phyloP scores from a whole-genome alignment of 1,140 invertebrate genomes.

The Dinoponera quadriceps region DNA sequence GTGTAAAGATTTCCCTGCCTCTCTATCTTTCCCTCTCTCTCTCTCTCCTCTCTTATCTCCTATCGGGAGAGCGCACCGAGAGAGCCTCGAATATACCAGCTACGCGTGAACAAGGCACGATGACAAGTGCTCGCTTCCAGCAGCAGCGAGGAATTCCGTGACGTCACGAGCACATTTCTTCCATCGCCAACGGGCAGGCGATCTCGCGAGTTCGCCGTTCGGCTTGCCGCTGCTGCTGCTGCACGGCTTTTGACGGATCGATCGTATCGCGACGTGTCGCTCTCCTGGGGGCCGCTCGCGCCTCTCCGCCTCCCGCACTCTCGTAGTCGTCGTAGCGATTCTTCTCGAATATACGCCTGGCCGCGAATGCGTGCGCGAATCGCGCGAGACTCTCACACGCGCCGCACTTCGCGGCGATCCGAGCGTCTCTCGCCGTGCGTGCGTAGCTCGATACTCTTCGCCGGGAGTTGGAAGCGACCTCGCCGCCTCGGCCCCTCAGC shows the following conservation, averaged over 20 bases:
- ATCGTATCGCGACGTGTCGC: slow-evolving; percentile 73
- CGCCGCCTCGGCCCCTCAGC: neutral
- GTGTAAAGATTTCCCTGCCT: neutral
- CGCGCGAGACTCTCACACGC: neutral
- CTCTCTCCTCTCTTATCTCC: neutral
- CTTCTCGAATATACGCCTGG: neutral
- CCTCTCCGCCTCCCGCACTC: neutral
- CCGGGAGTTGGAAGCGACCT: too few species aligned
- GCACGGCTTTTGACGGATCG: slow-evolving; percentile 70
- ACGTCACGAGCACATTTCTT: slow-evolving; percentile 70
- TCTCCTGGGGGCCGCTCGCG: slow-evolving; percentile 50
- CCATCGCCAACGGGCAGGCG: slow-evolving; percentile 25
- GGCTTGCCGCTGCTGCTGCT: slow-evolving; percentile 31
- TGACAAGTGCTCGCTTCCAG: slow-evolving; percentile 25
- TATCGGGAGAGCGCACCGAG: neutral
- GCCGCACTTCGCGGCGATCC: neutral
- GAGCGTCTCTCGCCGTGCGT: neutral
- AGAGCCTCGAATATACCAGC: neutral
- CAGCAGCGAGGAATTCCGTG: slow-evolving; percentile 41
- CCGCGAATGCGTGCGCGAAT: slow-evolving; percentile 14
- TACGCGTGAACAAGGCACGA: slow-evolving; percentile 38
- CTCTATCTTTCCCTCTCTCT: neutral
- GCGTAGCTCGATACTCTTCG: too few species aligned
- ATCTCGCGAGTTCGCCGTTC: slow-evolving; percentile 39
- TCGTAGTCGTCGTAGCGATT: slow-evolving; percentile 1